These are phyloP conservation scores for Clarias magur DNA, from an alignment of 2,113 vertebrate species.

Conservation along the genomic window DNA sequence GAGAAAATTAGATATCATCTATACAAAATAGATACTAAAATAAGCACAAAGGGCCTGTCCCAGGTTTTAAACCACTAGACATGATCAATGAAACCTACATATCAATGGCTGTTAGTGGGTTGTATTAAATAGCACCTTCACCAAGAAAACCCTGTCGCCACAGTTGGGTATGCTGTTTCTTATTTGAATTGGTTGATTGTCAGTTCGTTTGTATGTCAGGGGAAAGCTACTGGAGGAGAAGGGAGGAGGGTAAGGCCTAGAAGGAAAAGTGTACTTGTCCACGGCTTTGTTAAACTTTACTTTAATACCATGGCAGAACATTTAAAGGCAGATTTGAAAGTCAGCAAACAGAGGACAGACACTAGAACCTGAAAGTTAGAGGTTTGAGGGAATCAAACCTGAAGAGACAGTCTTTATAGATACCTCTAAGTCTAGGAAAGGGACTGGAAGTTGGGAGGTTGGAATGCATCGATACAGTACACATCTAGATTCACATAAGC, in stretches of 20 bases:
- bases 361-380: constrained; percentile 44
- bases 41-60: constrained; percentile 43
- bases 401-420: constrained; percentile 32
- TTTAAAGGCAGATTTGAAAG: constrained; percentile 53
- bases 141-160: constrained; percentile 34
- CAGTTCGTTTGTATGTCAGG: constrained; percentile 35
- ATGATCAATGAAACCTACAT: constrained; percentile 33
- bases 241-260: background rate
- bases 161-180: constrained; percentile 4
- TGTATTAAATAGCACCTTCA: constrained; percentile 59
- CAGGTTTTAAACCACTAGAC: constrained; percentile 43
- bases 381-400: constrained; percentile 34
- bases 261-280: constrained; percentile 33
- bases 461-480: constrained; percentile 56
- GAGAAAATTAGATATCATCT: constrained; percentile 53
- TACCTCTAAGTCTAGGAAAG: constrained; percentile 37
- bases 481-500: constrained; percentile 34
- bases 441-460: constrained; percentile 23
- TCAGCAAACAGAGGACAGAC: constrained; percentile 28
- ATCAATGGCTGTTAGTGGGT: constrained; percentile 48
- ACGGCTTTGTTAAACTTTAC: constrained; percentile 37
- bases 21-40: constrained; percentile 57
- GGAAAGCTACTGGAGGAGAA: constrained; percentile 16
- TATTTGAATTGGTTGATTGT: constrained; percentile 55
- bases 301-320: constrained; percentile 22